Base-by-base conservation (phyloP, 1,140 invertebrate genomes). In the Neodiprion virginianus region DNA sequence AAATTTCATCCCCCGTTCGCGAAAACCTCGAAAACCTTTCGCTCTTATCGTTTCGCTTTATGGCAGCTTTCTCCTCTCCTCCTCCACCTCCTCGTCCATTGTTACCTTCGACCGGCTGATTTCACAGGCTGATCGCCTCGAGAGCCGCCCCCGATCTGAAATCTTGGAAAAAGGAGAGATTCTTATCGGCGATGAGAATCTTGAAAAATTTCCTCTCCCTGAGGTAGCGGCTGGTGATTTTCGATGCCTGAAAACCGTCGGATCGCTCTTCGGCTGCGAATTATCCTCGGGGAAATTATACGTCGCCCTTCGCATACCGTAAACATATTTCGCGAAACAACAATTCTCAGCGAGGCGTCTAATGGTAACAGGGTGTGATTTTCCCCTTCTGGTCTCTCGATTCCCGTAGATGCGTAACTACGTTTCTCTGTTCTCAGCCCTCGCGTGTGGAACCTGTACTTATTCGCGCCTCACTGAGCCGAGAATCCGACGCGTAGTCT, bases 21-120 rank as follows among this genome's bases (percentile, higher is more conserved):
- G 28, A 40, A 40, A 40, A 40, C 28, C 28, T 40, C 28, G 28
- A 9, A 17, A 61, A 61, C 53, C 53, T 61, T 61, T 61, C 53
- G 53, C 53, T 17, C 53, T 61, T 61, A 61, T 61, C 53, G 53
- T 61, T 61, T 61, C 53, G 53, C 11, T 61, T 61, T 61, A 61
- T 61, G n/a, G 53, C n/a, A 17, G 11, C 53, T 14, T 8, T 61
- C 53, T 61, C 53, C 53, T 8, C 28, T 5, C 28, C 28, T 40
- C 28, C 5, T 21, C 17, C 17, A 21, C 17, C 17, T 40, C 8
- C n/a, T 61, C n/a, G 11, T 17, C 8, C 53, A 61, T 61, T 61
- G 53, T 61, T 61, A 61, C 53, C n/a, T 61, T 61, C 11, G 53
- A 61, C 53, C 53, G 53, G 53, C 53, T 17, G 53, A 61, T 61